These are phyloP conservation scores for Nannobrachium achirus DNA, from an alignment of 2,113 vertebrate genomes.

Conservation along the genomic window DNA sequence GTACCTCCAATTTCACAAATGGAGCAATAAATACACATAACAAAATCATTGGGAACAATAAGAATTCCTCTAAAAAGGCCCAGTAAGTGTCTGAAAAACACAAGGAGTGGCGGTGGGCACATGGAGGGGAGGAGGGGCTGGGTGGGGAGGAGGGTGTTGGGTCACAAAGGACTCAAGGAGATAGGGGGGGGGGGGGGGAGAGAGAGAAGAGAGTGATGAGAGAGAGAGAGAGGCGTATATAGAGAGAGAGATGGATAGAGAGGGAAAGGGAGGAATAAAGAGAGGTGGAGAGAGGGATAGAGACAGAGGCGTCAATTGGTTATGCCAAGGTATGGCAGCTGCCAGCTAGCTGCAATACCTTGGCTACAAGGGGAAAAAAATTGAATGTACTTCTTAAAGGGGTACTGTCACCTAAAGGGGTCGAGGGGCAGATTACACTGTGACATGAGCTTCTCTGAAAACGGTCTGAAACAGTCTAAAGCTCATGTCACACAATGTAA, in stretches of 20 bases:
- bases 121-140: neutral
- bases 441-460: too few species aligned
- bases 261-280: neutral
- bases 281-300: neutral
- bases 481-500: too few species aligned
- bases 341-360: too few species aligned
- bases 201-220: constrained; percentile 14
- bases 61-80: constrained; percentile 58
- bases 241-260: constrained; percentile 53
- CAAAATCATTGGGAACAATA: constrained; percentile 72
- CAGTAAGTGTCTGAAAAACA: constrained; percentile 60
- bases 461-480: too few species aligned
- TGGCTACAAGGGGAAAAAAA: too few species aligned
- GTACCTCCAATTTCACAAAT: constrained; percentile 77
- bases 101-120: constrained; percentile 13
- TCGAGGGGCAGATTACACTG: too few species aligned
- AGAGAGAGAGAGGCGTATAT: constrained; percentile 56
- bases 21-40: constrained; percentile 75
- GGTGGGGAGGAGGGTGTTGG: neutral
- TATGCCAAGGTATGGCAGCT: too few species aligned
- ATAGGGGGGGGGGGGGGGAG: neutral
- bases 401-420: too few species aligned
- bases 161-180: too few species aligned
- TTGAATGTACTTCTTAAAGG: too few species aligned
- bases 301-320: too few species aligned